Evolutionary conservation across 2,113 vertebrate species (phyloP).

Genomic region (Agelaius tricolor): DNA sequence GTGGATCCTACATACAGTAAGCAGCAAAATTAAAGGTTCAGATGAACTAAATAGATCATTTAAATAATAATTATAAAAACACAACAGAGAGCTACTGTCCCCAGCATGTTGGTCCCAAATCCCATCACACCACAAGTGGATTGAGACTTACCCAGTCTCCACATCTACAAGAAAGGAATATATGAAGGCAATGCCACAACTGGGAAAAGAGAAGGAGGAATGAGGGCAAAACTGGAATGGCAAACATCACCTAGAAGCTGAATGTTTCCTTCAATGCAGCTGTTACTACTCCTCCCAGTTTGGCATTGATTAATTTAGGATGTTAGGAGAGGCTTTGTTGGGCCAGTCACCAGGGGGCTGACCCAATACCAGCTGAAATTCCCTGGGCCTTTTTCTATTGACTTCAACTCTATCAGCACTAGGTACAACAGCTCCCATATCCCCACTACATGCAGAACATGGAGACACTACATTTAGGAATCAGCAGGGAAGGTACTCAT

Average conservation of each 20-base stretch:
- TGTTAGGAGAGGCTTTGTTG: not conserved
- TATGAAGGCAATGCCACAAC: slow-evolving; percentile 19
- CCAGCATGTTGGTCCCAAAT: slow-evolving; percentile 39
- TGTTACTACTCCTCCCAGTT: slow-evolving; percentile 15
- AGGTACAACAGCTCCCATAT: not conserved
- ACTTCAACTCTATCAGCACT: not conserved
- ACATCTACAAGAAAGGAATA: not conserved
- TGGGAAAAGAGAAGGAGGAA: not conserved
- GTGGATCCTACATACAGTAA: slow-evolving; percentile 66
- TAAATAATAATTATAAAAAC: slow-evolving; percentile 63
- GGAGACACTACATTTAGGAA: not conserved
- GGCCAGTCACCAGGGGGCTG: not conserved
- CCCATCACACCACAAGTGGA: slow-evolving; percentile 10
- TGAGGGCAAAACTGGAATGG: not conserved
- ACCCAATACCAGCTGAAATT: not conserved
- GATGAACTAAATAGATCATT: slow-evolving; percentile 63
- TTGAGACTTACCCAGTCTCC: slow-evolving; percentile 19
- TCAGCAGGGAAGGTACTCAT: not conserved
- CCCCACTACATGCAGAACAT: not conserved
- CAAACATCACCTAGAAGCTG: not conserved
- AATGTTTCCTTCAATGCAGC: not conserved
- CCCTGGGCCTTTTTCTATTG: not conserved
- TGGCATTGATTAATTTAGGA: not conserved
- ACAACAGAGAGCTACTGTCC: slow-evolving; percentile 46
- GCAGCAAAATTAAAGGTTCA: slow-evolving; percentile 70